These are phyloP conservation scores for Gavialis gangeticus DNA, from an alignment of 2,113 vertebrate genomes.

Conservation along the genomic window DNA sequence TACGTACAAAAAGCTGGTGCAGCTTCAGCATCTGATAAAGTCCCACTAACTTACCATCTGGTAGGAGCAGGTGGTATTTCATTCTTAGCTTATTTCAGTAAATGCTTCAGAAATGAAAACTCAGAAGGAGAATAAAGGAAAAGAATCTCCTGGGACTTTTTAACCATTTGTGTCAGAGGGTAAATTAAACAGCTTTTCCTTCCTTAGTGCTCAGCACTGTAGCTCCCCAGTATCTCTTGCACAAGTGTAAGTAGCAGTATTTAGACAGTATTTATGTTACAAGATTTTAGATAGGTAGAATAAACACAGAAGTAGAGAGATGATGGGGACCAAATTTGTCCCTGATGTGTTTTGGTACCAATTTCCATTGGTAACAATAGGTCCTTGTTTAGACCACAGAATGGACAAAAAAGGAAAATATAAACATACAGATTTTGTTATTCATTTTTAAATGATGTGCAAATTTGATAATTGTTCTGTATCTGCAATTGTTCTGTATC, in stretches of 20 bases:
- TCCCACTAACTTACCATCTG: constrained; percentile 39
- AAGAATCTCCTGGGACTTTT: neutral
- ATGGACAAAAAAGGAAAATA: neutral
- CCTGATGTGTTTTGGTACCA: neutral
- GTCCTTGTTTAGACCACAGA: neutral
- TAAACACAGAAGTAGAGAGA: neutral
- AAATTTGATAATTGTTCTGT: neutral
- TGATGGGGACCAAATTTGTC: neutral
- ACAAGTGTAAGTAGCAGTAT: neutral
- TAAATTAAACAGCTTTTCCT: neutral
- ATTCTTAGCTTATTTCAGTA: constrained; percentile 24
- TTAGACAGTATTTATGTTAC: fast-evolving
- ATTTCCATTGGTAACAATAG: neutral
- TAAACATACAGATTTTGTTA: neutral
- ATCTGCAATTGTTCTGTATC: neutral
- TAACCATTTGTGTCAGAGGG: neutral
- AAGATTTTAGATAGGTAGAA: neutral
- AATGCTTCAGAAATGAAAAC: constrained; percentile 24
- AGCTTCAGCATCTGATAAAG: constrained; percentile 27
- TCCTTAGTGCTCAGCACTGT: neutral
- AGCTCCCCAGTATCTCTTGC: neutral
- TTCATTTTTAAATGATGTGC: neutral
- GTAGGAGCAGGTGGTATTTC: constrained; percentile 35
- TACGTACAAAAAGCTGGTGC: neutral
- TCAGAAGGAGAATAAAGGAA: neutral